Base-by-base conservation (phyloP, 2,888 invertebrate genomes). In the Gnatocerus cornutus region DNA sequence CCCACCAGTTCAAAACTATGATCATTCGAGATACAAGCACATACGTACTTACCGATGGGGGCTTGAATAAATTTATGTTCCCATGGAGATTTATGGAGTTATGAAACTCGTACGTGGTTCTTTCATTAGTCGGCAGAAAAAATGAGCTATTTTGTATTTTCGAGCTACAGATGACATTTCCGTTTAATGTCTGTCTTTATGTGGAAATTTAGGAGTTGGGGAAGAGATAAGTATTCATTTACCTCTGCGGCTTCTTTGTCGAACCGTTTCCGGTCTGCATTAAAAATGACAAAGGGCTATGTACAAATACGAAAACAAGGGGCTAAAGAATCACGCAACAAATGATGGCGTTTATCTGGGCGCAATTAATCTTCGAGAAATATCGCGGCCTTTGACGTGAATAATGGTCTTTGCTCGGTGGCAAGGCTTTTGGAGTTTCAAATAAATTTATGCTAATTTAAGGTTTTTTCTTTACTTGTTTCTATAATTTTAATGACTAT, bases 251-350 rank as follows among this genome's bases (percentile, higher is more conserved):
- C 29, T 46, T 59, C 33, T 29, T 37, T 27, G 52, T 16, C 13
- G 12, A 52, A 55, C 16, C 6, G 55, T 46, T 59, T 46, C 46
- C 45, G 45, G 45, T 30, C 30, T 27, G 29, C 43, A 45, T 45
- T 58, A 52, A 62, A 62, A 62, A 27, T 27, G 48, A 62, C 39
- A 62, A 41, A 27, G 52, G 50, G 37, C 21, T 12, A 37, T 56
- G 46, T 59, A 41, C 56, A 61, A 61, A 61, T 37, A 48, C 30
- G 46, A 48, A 64, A 55, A 64, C 53, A 64, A 64, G 37, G 48
- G 30, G n/a, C 33, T 10, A 41, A 64, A 53, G 64, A 55, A 55
- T 64, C 50, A 43, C 64, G 50, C 53, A 53, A 64, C 53, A 64
- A 64, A 64, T 55, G 55, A 21, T 21, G 45, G 33, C 64, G 43